phyloP scores from a whole-genome alignment of 2,888 invertebrate genomes.

The Mesorhabditis belari region DNA sequence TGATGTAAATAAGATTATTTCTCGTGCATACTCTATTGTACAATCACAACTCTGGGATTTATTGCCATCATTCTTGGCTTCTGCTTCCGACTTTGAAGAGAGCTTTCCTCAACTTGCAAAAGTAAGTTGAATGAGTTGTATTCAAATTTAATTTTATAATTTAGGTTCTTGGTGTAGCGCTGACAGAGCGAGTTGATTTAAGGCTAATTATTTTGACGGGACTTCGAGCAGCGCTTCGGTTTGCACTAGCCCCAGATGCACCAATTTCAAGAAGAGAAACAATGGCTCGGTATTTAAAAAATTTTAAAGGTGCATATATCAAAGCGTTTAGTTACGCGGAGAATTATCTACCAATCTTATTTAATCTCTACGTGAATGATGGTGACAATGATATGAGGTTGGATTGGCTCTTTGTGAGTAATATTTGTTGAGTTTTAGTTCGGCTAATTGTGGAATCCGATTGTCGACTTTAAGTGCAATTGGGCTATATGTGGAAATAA shows the following conservation, averaged over 20 bases:
- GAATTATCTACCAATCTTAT: conserved; percentile 83
- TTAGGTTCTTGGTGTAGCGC: conserved; percentile 62
- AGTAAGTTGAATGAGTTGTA: conserved; percentile 54
- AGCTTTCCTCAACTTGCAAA: conserved; percentile 64
- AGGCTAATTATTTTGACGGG: conserved; percentile 74
- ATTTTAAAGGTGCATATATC: no score
- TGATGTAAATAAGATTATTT: conserved; percentile 57
- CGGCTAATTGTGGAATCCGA: no score
- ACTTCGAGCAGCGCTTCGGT: conserved; percentile 63
- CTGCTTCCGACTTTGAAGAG: conserved; percentile 60
- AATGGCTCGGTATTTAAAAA: conserved; percentile 15
- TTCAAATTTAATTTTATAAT: not conserved
- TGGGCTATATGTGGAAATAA: conserved; percentile 62
- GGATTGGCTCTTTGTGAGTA: no score
- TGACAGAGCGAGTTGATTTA: conserved; percentile 74
- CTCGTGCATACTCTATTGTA: conserved; percentile 70
- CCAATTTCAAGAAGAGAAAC: conserved; percentile 25
- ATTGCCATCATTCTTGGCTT: conserved; percentile 79
- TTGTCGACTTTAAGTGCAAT: conserved; percentile 75
- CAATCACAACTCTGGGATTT: conserved; percentile 80
- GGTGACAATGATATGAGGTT: conserved; percentile 20
- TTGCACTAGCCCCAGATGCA: conserved; percentile 62
- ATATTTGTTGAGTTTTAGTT: no score
- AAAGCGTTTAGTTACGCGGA: conserved; percentile 78
- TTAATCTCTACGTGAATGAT: conserved; percentile 70